Percentiles rank a stretch among this genome's conserved stretches.
These are phyloP conservation scores for Xanthia togata DNA, from an alignment of 2,888 invertebrate genomes.

Conservation along the genomic window DNA sequence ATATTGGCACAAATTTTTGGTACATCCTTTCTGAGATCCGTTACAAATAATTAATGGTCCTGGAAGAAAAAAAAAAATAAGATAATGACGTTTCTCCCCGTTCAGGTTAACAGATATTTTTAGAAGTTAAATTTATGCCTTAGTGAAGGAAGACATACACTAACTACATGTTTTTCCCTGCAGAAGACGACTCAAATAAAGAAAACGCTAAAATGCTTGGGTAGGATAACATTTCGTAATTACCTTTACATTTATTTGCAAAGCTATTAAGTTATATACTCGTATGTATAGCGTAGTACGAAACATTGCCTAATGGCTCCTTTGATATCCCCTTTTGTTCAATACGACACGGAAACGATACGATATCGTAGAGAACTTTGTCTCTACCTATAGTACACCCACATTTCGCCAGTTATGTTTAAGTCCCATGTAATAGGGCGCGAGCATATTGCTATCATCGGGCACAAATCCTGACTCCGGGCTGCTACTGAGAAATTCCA, in stretches of 20 bases:
- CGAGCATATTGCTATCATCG: too few species aligned
- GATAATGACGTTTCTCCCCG: background rate
- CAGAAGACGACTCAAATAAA: background rate
- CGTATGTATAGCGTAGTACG: background rate
- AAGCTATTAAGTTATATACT: background rate
- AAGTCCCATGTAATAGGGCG: too few species aligned
- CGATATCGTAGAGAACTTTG: background rate
- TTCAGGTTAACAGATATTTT: background rate
- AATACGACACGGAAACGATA: background rate
- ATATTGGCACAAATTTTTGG: background rate
- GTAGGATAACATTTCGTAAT: constrained; percentile 18
- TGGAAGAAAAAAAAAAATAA: background rate
- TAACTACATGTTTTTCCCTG: background rate
- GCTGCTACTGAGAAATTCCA: too few species aligned
- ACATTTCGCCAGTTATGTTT: too few species aligned
- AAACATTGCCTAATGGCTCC: constrained; percentile 6
- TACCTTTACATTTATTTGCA: constrained; percentile 10
- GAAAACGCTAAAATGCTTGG: background rate
- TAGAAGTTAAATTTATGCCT: background rate
- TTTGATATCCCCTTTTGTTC: background rate
- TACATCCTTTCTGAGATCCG: background rate
- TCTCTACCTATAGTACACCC: background rate
- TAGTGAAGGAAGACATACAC: background rate
- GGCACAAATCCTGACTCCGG: too few species aligned
- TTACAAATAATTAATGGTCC: background rate